Base-by-base conservation (phyloP, 2,113 vertebrate genomes). In the Ochotona curzoniae region DNA sequence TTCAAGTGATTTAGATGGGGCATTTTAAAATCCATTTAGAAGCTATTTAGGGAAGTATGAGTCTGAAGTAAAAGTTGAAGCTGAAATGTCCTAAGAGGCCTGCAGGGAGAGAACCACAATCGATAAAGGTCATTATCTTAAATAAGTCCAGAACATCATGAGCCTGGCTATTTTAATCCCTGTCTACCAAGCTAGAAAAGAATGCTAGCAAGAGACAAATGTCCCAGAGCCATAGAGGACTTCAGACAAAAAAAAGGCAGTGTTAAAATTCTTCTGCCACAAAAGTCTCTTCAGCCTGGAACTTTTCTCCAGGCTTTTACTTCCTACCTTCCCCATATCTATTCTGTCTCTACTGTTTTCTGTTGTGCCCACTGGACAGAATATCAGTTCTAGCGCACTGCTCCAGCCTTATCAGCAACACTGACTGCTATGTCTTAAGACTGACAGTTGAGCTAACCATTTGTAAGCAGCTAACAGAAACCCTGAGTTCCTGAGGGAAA, bases 1-100 rank as follows among this genome's bases (percentile, higher is more conserved):
- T 96, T 90, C 91, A 96, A 95, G 96, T 95, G 94, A 96, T 96
- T 96, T 96, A 94, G 76, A 70, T 32, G 32, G 83, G 90, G 83
- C 79, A 94, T 96, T 97, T 97, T 92, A 88, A 94, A 95, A 93
- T 89, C 96, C 89, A 92, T 96, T 96, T 94, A 96, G 93, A 95
- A 94, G 89, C 86, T 97, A 93, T 96, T 96, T 93, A 94, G 89
- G 44, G 84, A 94, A 95, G 95, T 91, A 74, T 74, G 87, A 95
- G 35, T 82, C 76, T 94, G 47, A 90, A 96, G 95, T 95, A 94
- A 97, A 91, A 96, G 95, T 93, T 96, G 94, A 96, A 91, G 78
- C 71, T 89, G 67, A 93, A 89, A 73, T 1, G 2, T 82, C 94
- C 93, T 79, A 7, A 14, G 87, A 93, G 71, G 80, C 38, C 87